These are phyloP conservation scores for Asbolus verrucosus DNA, from an alignment of 1,140 invertebrate genomes.

Conservation along the genomic window DNA sequence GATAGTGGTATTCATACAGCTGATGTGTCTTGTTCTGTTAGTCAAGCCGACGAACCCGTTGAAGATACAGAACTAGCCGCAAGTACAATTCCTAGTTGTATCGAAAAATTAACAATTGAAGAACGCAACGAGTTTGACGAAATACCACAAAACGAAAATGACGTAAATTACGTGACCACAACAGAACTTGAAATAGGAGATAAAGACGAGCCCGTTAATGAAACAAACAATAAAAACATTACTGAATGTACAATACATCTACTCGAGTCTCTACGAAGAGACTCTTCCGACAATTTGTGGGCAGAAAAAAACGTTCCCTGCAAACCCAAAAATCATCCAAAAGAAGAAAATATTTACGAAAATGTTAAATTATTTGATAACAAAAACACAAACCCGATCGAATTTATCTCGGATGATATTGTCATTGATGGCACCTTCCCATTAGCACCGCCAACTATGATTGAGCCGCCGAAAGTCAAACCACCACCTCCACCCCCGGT, in stretches of 20 bases:
- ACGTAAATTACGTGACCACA: conserved; percentile 19
- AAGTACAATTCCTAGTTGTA: conserved; percentile 55
- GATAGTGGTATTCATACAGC: conserved; percentile 86
- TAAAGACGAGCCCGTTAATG: conserved; percentile 10
- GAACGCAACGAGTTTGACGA: conserved; percentile 47
- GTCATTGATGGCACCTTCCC: conserved; percentile 56
- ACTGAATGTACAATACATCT: conserved; percentile 25
- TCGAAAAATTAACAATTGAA: conserved; percentile 57
- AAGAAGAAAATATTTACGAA: conserved; percentile 52
- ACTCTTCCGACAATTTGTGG: conserved; percentile 23
- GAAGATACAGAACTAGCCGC: conserved; percentile 61
- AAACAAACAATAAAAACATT: conserved; percentile 20
- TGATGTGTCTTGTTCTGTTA: conserved; percentile 81
- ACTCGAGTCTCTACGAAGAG: conserved; percentile 28
- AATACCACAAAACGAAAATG: conserved; percentile 2
- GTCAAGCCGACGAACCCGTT: conserved; percentile 77
- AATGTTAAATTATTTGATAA: conserved; percentile 47
- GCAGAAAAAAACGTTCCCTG: conserved; percentile 23
- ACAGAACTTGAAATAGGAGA: conserved; percentile 15
- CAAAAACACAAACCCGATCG: conserved; percentile 43
- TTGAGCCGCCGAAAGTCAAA: conserved; percentile 87
- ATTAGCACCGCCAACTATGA: conserved; percentile 70
- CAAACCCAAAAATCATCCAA: conserved; percentile 29
- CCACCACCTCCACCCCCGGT: conserved; percentile 75
- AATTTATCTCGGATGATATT: conserved; percentile 55